Evolutionary conservation across 2,113 vertebrate species (phyloP), one percentile per base, ranked within the genome.

Genomic region (Carassius gibelio): DNA sequence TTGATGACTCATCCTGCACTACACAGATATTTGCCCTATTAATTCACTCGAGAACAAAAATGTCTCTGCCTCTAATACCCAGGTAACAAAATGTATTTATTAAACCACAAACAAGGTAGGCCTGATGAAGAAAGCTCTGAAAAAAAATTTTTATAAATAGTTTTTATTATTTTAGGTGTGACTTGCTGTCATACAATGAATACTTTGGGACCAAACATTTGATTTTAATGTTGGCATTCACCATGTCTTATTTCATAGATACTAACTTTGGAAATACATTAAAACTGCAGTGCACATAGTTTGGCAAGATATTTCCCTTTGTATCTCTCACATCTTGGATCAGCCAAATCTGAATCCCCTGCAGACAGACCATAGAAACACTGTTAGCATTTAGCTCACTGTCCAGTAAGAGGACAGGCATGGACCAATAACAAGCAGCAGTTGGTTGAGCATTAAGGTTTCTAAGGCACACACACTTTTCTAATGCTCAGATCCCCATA

Each of bases 401-500:
- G 62, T 75, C 66, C 42, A 34, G 87, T 80, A 84, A 83, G 75
- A 62, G 57, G n/a, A 30, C 75, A 79, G 30, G 45, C 72, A 45
- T 78, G 50, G 62, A 52, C 66, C 62, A 75, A 72, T 59, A 57
- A 66, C 42, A 66, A 84, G 21, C 30, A 30, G 26, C 45, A 45
- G 69, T 83, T 80, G 64, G 55, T 64, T 71, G 36, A 50, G 84
- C 64, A 15, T 36, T 26, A 81, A 79, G 75, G 57, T 79, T 79
- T 86, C 68, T 66, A 57, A 75, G 66, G 75, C 13, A 80, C 36
- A 59, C 57, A 72, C 79, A 38, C 64, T 50, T 38, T 79, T 50
- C 71, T 82, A 59, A 82, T 42, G 61, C 79, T 52, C 61, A 82
- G 61, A 34, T 81, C 77, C 77, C 88, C 26, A 88, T 89, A 84